phyloP scores from a whole-genome alignment of 2,797 vertebrate genomes.

The Peromyscus melanophrys region DNA sequence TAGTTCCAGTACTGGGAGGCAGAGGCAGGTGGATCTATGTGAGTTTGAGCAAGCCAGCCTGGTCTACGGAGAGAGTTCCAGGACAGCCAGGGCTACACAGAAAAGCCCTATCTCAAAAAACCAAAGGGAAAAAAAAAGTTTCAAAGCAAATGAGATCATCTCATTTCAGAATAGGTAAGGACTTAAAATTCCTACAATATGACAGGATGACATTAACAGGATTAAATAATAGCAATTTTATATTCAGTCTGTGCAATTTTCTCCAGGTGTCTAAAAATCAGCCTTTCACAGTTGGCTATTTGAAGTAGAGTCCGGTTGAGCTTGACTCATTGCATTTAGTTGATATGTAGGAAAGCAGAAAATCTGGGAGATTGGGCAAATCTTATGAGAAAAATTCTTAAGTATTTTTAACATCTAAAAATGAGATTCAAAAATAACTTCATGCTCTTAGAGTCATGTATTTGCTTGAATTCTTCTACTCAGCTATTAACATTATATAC shows the following conservation, averaged over 20 bases:
- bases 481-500: slow-evolving; percentile 39
- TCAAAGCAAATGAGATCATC: slow-evolving; percentile 22
- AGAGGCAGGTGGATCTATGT: background rate
- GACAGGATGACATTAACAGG: slow-evolving; percentile 15
- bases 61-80: background rate
- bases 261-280: slow-evolving; percentile 18
- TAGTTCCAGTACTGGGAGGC: background rate
- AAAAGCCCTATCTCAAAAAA: background rate
- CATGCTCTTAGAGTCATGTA: background rate
- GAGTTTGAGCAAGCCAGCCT: background rate
- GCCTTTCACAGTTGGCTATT: background rate
- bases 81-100: background rate
- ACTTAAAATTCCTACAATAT: background rate
- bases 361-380: background rate
- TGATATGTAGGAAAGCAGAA: slow-evolving; percentile 19
- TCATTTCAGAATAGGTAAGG: slow-evolving; percentile 48
- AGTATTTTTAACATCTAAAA: slow-evolving; percentile 47
- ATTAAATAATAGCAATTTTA: slow-evolving; percentile 34
- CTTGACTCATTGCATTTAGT: slow-evolving; percentile 17
- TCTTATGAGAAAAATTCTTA: slow-evolving; percentile 31
- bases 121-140: background rate
- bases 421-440: slow-evolving; percentile 51
- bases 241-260: slow-evolving; percentile 17
- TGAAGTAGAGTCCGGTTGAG: slow-evolving; percentile 32
- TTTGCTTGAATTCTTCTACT: slow-evolving; percentile 51